Base-by-base conservation (phyloP, 2,113 vertebrate species). In the Antennarius striatus region DNA sequence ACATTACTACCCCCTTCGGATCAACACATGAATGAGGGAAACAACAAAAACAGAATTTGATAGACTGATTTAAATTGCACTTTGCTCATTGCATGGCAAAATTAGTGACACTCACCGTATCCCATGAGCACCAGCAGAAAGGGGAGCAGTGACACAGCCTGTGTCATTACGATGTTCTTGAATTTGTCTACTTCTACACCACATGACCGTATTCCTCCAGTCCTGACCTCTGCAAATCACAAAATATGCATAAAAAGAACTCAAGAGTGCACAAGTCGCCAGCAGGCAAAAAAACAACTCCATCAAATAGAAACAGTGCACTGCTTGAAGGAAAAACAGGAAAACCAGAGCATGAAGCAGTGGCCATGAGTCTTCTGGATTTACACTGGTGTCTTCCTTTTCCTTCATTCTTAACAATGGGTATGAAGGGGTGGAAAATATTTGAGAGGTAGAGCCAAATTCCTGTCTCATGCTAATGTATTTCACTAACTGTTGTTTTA, bases 121-220 rank as follows among this genome's bases (percentile, higher is more conserved):
- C 95, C 96, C 89, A 92, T 91, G 81, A 98, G 92, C 40, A 93
- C 83, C 80, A 98, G 89, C 82, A 98, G 88, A 67, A 96, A 87
- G 0, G 93, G 92, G 92, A 90, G 91, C 90, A 91, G 93, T 75
- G 88, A 86, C 90, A 91, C 91, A 93, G 91, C 91, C 87, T 90
- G 94, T 96, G 94, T 95, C 98, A 99, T 99, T 94, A 95, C 96
- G 94, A 93, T 84, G 87, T 86, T 71, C 80, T 84, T 86, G 88
- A 91, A 90, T 88, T 90, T 49, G 80, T 78, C 88, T 92, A 81
- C 90, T 85, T 90, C 92, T 87, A 91, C 91, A 93, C 93, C 89
- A 86, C 95, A 96, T 96, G 94, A 93, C 94, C 92, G 82, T 88
- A 72, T 79, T 90, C 69, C 78, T 56, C 64, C 77, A 77, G 75